Percentiles rank a stretch among this genome's conserved stretches.
phyloP scores from a whole-genome alignment of 1,140 invertebrate species.

The Triops longicaudatus region DNA sequence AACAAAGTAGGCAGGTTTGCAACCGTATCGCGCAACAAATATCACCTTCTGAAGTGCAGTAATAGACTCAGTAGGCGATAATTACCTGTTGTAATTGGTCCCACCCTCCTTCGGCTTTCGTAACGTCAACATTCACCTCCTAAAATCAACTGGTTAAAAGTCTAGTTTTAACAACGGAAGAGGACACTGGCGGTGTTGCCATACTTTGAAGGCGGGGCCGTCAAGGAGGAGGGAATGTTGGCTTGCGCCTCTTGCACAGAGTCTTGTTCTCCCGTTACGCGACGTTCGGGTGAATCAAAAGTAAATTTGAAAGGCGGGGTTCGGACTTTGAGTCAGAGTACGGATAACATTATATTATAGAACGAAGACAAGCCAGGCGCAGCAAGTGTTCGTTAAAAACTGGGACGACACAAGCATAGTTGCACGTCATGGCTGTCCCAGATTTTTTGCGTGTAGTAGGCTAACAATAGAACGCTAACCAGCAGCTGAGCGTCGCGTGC shows the following conservation, averaged over 20 bases:
- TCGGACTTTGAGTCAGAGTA: not conserved
- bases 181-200: not conserved
- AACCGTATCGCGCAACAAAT: not conserved
- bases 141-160: slow-evolving; percentile 8
- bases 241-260: no score
- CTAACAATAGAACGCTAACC: no score
- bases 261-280: no score
- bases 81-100: slow-evolving; percentile 8
- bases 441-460: no score
- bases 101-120: not conserved
- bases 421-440: no score
- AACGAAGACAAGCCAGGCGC: not conserved
- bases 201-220: not conserved
- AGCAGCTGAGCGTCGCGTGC: no score
- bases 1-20: no score
- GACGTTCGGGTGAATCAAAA: not conserved
- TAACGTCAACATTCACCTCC: not conserved
- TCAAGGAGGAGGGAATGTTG: no score
- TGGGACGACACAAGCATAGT: no score
- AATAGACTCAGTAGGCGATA: not conserved
- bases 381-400: not conserved
- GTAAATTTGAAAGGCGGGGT: not conserved
- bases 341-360: no score
- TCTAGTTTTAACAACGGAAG: not conserved
- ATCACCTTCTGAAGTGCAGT: not conserved